Evolutionary conservation across 2,113 vertebrate species (phyloP).

Genomic region (Ornithorhynchus anatinus): DNA sequence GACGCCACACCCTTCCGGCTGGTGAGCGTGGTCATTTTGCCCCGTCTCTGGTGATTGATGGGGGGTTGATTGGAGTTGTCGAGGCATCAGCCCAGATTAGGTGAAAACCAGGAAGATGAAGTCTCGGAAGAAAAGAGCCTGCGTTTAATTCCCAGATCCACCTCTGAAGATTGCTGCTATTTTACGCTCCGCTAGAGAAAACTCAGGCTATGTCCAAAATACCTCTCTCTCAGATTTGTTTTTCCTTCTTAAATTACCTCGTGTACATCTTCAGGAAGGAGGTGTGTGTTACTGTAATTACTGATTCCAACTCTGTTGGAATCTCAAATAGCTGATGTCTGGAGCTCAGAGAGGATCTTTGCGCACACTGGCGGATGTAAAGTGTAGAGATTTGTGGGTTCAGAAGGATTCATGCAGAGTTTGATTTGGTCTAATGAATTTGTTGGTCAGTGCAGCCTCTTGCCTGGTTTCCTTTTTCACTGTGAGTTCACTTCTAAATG

Average conservation of each 20-base stretch:
- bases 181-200: neutral
- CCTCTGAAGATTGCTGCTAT: neutral
- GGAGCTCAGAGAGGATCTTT: no score
- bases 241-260: neutral
- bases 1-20: no score
- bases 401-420: no score
- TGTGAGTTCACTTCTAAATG: no score
- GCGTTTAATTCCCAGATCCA: neutral
- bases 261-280: neutral
- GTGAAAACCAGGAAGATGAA: neutral
- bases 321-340: neutral
- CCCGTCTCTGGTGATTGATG: no score
- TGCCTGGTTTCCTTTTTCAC: no score
- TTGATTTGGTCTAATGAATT: no score
- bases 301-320: neutral
- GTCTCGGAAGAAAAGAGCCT: neutral
- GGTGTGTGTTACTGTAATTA: neutral
- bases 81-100: neutral
- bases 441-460: no score
- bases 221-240: neutral
- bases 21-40: no score
- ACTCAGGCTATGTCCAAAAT: neutral
- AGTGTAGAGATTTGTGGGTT: no score
- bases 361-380: no score
- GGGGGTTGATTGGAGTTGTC: no score